Conservation (phyloP, 2,888 invertebrate species). For the Alentia gelatinosa region DNA sequence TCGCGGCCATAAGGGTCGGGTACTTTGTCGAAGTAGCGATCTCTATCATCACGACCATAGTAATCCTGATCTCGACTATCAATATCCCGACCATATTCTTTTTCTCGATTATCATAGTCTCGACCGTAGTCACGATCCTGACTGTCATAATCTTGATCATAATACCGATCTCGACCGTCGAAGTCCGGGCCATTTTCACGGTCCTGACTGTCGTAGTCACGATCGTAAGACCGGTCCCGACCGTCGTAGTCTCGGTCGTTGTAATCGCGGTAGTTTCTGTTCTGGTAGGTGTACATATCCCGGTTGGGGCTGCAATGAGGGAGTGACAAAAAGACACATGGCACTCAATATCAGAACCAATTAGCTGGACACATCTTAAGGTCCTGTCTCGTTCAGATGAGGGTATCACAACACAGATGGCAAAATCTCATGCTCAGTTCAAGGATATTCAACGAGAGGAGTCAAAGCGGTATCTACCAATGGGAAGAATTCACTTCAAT, state of each 20-base stretch:
- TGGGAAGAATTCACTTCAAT: not conserved
- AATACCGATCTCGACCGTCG: not conserved
- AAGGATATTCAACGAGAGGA: not conserved
- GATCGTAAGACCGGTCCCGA: constrained; percentile 16
- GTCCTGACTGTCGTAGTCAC: constrained; percentile 34
- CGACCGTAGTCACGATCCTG: constrained; percentile 1
- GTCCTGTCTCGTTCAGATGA: not conserved
- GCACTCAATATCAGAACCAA: not conserved
- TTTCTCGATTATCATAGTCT: not conserved
- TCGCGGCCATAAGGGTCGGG: not conserved
- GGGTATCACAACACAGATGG: not conserved
- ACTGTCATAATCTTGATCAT: constrained; percentile 51
- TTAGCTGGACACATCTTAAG: not conserved
- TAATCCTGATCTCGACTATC: constrained; percentile 36
- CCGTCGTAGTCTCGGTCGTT: constrained; percentile 24
- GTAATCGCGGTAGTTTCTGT: constrained; percentile 30
- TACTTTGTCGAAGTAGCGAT: not conserved
- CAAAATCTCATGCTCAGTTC: not conserved
- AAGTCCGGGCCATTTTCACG: not conserved
- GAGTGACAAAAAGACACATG: not conserved
- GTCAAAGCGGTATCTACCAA: not conserved
- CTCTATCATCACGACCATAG: constrained; percentile 42
- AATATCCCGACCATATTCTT: not conserved
- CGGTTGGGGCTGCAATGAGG: constrained; percentile 20
- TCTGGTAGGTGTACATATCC: constrained; percentile 40